A percentile compares a stretch with the other conserved stretches of the same genome.
Evolutionary conservation across 2,113 vertebrate species (phyloP).

Genomic region (Isurus oxyrinchus): DNA sequence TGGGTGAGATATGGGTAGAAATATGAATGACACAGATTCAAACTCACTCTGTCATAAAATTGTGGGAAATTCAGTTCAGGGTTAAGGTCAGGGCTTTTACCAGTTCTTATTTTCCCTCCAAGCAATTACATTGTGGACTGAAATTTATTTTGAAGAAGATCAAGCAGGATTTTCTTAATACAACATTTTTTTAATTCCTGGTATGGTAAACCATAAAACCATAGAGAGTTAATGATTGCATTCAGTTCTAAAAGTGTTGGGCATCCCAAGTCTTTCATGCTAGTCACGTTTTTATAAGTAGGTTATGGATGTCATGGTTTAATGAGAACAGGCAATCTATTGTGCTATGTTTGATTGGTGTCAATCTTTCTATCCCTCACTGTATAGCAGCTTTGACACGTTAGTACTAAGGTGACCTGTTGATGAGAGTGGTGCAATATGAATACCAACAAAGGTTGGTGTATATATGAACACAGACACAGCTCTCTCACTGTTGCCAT

Average conservation of each 20-base stretch:
- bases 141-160: constrained; percentile 5
- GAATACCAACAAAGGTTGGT: constrained; percentile 27
- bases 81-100: neutral
- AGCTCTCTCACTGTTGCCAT: constrained; percentile 30
- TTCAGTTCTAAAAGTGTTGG: neutral
- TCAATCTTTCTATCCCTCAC: constrained; percentile 19
- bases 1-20: neutral
- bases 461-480: constrained; percentile 24
- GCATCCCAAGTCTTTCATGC: neutral
- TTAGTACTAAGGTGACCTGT: constrained; percentile 32
- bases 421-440: constrained; percentile 31
- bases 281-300: neutral
- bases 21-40: neutral
- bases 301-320: constrained; percentile 9
- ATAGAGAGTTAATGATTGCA: neutral
- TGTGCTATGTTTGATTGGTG: constrained; percentile 32
- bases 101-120: neutral
- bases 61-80: neutral
- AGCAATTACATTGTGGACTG: neutral
- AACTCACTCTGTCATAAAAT: neutral
- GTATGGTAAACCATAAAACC: neutral
- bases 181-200: neutral
- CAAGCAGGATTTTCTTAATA: neutral
- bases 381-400: constrained; percentile 24
- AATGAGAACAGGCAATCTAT: constrained; percentile 32